Evolutionary conservation across 1,140 invertebrate genomes (phyloP), one percentile per base, ranked within the genome.

Genomic region (Vanessa atalanta): DNA sequence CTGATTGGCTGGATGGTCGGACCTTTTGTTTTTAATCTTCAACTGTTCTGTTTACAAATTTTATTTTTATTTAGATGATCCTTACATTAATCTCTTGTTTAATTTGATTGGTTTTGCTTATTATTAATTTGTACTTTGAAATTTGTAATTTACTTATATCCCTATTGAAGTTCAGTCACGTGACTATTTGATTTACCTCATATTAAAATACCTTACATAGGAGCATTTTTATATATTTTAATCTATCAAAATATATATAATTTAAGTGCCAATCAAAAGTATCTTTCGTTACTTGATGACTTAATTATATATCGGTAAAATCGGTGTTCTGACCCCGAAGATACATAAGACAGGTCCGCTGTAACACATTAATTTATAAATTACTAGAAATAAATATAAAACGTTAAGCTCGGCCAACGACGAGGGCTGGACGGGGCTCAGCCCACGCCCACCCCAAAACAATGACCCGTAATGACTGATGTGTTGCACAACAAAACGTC

Each of bases 371-470:
- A 87, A 83, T 79, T 88, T 85, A 87, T 87, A 80, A 84, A 87
- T 86, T 86, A 90, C 87, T 81, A 88, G 79, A 90, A 91, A 90
- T 87, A 88, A 91, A 86, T 87, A 81, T 88, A 88, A 88, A 83
- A 87, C 76, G 83, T 75, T 70, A 84, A 79, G 81, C 81, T 80
- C 83, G 88, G 82, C 81, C 81, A 65, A 78, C 74, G 81, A 79
- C 67, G 70, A 43, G 72, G 73, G 77, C 55, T 51, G 82, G 78
- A 73, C 79, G 81, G 76, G 73, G 90, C 89, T 87, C 76, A 61
- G 88, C 87, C 79, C 79, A 76, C 79, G 64, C 75, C 78, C 64
- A 73, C 81, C 82, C 82, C 77, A 75, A 79, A 89, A 90, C 89
- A 90, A 89, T 83, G 84, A 92, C 89, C 90, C 89, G 90, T 92